Conservation (phyloP, 1,140 invertebrate species). For the Lepidurus apus region DNA sequence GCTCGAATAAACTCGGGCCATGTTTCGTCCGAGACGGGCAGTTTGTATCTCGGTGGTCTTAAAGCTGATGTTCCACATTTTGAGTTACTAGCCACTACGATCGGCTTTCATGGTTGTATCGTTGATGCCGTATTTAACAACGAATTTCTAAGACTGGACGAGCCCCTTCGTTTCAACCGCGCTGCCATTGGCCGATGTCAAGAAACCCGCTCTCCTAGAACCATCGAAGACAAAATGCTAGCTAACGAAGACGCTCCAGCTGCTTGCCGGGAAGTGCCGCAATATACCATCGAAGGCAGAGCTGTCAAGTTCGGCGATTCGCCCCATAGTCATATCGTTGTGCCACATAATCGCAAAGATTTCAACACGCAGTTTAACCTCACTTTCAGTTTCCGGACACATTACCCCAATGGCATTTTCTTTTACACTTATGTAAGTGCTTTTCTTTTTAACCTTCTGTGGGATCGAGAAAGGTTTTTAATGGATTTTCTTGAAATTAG, state of each 20-base stretch:
- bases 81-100: conserved; percentile 46
- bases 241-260: conserved; percentile 34
- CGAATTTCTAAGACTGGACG: conserved; percentile 60
- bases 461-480: neutral
- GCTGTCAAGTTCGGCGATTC: conserved; percentile 82
- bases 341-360: conserved; percentile 57
- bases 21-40: conserved; percentile 49
- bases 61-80: conserved; percentile 42
- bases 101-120: conserved; percentile 63
- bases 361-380: conserved; percentile 66
- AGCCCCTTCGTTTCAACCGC: conserved; percentile 59
- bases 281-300: conserved; percentile 68
- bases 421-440: conserved; percentile 9
- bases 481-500: conserved; percentile 33
- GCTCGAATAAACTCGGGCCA: conserved; percentile 42
- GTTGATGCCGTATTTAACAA: conserved; percentile 74
- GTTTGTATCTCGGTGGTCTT: conserved; percentile 60
- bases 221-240: conserved; percentile 39
- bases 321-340: conserved; percentile 64
- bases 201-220: conserved; percentile 41
- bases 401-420: conserved; percentile 73
- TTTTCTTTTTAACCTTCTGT: neutral
- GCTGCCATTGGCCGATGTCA: conserved; percentile 63
- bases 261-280: conserved; percentile 54
- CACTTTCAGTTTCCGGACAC: conserved; percentile 77